Conservation (phyloP, 2,888 invertebrate genomes). For the Acanthosepion esculentum region DNA sequence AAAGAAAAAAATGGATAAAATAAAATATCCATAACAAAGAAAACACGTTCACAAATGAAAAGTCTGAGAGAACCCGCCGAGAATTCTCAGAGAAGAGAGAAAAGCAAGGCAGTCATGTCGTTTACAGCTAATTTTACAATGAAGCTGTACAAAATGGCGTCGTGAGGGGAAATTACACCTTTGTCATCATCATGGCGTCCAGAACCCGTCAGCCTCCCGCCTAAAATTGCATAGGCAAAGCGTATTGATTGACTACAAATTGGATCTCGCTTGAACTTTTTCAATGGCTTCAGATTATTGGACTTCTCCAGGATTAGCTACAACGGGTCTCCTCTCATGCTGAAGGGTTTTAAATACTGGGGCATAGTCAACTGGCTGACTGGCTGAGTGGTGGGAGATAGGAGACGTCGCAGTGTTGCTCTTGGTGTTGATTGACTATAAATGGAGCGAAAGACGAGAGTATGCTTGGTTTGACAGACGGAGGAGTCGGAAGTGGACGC, state of each 20-base stretch:
- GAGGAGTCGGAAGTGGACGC: background rate
- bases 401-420: background rate
- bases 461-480: background rate
- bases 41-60: background rate
- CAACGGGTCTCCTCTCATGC: slow-evolving; percentile 9
- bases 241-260: slow-evolving; percentile 10
- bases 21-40: background rate
- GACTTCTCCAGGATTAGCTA: slow-evolving; percentile 22
- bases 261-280: slow-evolving; percentile 33
- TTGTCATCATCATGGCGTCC: slow-evolving; percentile 22
- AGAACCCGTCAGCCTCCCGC: slow-evolving; percentile 11
- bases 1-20: background rate
- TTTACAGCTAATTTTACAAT: slow-evolving; percentile 21
- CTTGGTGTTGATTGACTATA: background rate
- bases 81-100: background rate
- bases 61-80: slow-evolving; percentile 2
- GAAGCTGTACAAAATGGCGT: slow-evolving; percentile 21
- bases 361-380: background rate
- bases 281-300: slow-evolving; percentile 23
- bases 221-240: background rate
- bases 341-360: slow-evolving; percentile 18
- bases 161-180: slow-evolving; percentile 33
- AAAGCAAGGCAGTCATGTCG: background rate
- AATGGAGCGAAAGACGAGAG: slow-evolving; percentile 9
- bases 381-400: background rate